These are phyloP conservation scores for Torymus aiolomorphi DNA, from an alignment of 2,888 invertebrate species.

Conservation along the genomic window DNA sequence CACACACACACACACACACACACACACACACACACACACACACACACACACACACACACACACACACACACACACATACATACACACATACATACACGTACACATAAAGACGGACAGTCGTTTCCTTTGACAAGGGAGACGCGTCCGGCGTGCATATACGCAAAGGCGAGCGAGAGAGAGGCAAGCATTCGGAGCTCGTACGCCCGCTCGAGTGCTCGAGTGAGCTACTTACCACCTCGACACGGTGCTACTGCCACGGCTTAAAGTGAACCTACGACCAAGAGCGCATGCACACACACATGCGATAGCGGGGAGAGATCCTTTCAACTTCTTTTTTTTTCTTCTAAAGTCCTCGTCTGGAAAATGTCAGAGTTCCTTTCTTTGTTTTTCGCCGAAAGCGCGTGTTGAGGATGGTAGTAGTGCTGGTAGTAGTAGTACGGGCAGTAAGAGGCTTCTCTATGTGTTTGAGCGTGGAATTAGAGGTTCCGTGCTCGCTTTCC, in stretches of 20 bases:
- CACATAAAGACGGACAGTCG: background rate
- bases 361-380: slow-evolving; percentile 30
- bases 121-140: slow-evolving; percentile 43
- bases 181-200: slow-evolving; percentile 40
- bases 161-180: background rate
- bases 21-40: background rate
- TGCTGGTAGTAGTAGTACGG: no score
- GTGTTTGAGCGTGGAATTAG: no score
- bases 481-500: no score
- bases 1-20: background rate
- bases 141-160: background rate
- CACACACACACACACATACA: no score
- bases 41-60: background rate
- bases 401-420: no score
- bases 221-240: slow-evolving; percentile 53
- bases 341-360: slow-evolving; percentile 34
- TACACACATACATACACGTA: no score
- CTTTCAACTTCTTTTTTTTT: slow-evolving; percentile 31
- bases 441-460: no score
- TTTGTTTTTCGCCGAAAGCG: background rate
- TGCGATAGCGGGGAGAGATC: background rate
- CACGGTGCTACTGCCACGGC: background rate
- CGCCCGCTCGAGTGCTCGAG: slow-evolving; percentile 47
- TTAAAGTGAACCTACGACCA: slow-evolving; percentile 30
- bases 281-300: background rate